Evolutionary conservation across 2,113 vertebrate genomes (phyloP).

Genomic region (Zapornia atra): DNA sequence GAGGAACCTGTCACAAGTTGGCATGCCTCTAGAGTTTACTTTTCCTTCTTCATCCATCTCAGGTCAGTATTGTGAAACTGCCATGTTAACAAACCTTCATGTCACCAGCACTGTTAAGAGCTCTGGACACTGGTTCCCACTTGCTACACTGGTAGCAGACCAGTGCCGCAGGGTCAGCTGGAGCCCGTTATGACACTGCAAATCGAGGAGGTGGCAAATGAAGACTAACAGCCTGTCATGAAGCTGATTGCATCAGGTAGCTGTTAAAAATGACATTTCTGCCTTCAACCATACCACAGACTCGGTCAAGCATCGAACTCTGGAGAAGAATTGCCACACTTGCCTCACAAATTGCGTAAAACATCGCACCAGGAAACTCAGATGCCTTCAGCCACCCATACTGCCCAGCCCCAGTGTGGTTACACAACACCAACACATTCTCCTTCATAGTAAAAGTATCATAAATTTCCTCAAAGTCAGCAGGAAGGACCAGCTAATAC

Average conservation of each 20-base stretch:
- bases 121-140: neutral
- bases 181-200: neutral
- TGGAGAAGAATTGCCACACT: neutral
- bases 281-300: neutral
- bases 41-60: neutral
- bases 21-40: neutral
- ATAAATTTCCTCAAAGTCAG: neutral
- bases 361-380: neutral
- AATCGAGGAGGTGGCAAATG: neutral
- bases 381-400: neutral
- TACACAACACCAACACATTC: neutral
- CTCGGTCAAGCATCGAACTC: neutral
- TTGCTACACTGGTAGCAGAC: neutral
- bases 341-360: neutral
- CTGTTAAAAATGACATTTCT: neutral
- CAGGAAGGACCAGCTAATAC: neutral
- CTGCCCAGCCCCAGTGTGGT: neutral
- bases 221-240: neutral
- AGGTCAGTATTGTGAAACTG: neutral
- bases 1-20: neutral
- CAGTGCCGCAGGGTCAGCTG: rapidly evolving
- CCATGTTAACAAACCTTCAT: neutral
- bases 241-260: neutral
- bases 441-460: neutral
- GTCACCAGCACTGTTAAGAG: rapidly evolving